Base-by-base conservation (phyloP, 2,888 invertebrate genomes). In the Oegoconia quadripuncta region DNA sequence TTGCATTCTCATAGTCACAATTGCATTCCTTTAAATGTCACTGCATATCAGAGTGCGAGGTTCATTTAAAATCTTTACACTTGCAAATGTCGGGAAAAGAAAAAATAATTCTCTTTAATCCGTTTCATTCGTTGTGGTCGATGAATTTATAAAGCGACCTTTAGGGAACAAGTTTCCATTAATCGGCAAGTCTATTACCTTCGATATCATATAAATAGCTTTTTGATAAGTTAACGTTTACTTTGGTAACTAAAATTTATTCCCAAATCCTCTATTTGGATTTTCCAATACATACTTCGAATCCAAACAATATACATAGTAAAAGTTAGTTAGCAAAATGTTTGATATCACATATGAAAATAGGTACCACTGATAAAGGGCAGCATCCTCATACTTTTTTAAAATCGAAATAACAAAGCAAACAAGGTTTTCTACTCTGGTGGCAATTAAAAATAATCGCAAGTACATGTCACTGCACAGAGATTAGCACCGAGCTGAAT, bases 91-190 rank as follows among this genome's bases (percentile, higher is more conserved):
- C 45, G 41, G 53, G 43, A 52, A 58, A 58, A 59, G 55, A 55
- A 57, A 66, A 63, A 59, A 65, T 66, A 65, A 72, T 69, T 73
- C 43, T 52, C 48, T 59, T 64, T 56, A 59, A 61, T 59, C 55
- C 50, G 50, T 61, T 57, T 52, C 50, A 51, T 57, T 25, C 8
- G n/a, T n/a, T 47, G 50, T 42, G 34, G 45, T 51, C 46, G 42
- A 53, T 58, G 58, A 59, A 57, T 56, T 50, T 47, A 55, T 42
- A n/a, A n/a, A 17, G 18, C 44, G 59, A 64, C 67, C 64, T 70
- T 69, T 63, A 41, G 34, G 41, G 34, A 46, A 48, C 46, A 20
- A 27, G 47, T 46, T 42, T 36, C 13, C 29, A 26, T 39, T 30
- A 23, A 33, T 23, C 29, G 16, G 23, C 37, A 29, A 23, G 27